phyloP scores from a whole-genome alignment of 2,888 invertebrate species.

The Serrognathus titanus region DNA sequence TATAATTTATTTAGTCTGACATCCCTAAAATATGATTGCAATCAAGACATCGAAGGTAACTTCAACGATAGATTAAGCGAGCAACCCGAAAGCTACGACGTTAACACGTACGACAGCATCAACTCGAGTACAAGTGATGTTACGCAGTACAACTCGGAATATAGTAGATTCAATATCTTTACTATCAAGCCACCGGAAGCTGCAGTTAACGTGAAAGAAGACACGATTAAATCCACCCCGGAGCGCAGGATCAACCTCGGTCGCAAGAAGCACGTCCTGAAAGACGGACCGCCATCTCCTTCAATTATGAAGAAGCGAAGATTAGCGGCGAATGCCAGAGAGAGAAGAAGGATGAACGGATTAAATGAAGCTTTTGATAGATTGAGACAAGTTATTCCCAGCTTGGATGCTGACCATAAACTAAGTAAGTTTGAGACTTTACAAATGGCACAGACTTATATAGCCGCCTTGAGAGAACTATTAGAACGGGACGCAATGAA shows the following conservation, averaged over 20 bases:
- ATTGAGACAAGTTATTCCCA: slow-evolving; percentile 67
- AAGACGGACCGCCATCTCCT: slow-evolving; percentile 38
- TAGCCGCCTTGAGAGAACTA: slow-evolving; percentile 64
- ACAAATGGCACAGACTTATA: slow-evolving; percentile 76
- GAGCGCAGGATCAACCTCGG: slow-evolving; percentile 4
- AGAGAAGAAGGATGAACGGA: slow-evolving; percentile 69
- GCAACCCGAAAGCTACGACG: slow-evolving; percentile 35
- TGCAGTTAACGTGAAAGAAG: background rate
- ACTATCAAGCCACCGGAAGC: no score
- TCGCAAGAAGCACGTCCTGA: slow-evolving; percentile 31
- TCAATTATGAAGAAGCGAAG: slow-evolving; percentile 59
- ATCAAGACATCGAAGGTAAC: slow-evolving; percentile 4
- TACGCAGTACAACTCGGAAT: no score
- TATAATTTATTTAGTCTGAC: slow-evolving; percentile 2
- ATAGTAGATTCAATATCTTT: no score
- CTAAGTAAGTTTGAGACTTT: slow-evolving; percentile 73
- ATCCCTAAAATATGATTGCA: background rate
- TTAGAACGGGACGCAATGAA: slow-evolving; percentile 46
- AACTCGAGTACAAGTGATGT: background rate
- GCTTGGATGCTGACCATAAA: slow-evolving; percentile 66
- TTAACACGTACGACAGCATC: slow-evolving; percentile 2
- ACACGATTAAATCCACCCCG: background rate
- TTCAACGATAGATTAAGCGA: slow-evolving; percentile 16
- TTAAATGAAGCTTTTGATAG: slow-evolving; percentile 71
- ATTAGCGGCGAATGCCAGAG: slow-evolving; percentile 71